These are phyloP conservation scores for Apotomis capreana DNA, from an alignment of 2,888 invertebrate genomes.

Conservation along the genomic window DNA sequence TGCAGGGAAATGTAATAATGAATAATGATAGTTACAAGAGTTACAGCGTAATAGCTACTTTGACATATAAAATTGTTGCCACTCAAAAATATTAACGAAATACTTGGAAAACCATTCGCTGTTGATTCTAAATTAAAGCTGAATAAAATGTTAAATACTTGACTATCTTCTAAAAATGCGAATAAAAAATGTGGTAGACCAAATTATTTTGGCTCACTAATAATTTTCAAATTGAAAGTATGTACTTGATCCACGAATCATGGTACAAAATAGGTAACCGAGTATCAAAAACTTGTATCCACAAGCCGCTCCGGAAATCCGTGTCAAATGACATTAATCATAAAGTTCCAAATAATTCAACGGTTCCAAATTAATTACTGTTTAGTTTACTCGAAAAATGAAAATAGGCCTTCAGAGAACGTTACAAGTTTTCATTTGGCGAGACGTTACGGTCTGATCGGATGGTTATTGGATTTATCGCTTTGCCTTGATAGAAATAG, in stretches of 20 bases:
- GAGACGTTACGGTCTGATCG: constrained; percentile 42
- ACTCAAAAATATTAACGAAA: no score
- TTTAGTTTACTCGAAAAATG: constrained; percentile 49
- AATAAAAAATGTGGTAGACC: no score
- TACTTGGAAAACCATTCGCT: no score
- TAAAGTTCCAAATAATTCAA: constrained; percentile 59
- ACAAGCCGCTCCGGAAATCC: constrained; percentile 50
- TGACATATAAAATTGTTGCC: no score
- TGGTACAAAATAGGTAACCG: constrained; percentile 42
- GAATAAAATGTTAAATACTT: neutral
- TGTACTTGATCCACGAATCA: constrained; percentile 10
- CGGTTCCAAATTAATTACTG: constrained; percentile 54
- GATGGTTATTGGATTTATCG: constrained; percentile 53
- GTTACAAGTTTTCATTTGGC: constrained; percentile 61
- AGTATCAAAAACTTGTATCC: constrained; percentile 58
- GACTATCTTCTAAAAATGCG: neutral
- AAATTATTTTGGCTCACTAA: neutral
- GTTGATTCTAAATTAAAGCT: neutral
- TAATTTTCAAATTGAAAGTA: no score
- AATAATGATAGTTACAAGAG: no score
- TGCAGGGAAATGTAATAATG: no score
- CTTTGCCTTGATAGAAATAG: constrained; percentile 56
- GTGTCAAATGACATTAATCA: constrained; percentile 49
- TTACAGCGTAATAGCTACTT: no score
- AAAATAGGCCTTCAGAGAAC: constrained; percentile 58